A percentile compares a stretch with the other conserved stretches of the same genome.
phyloP scores from a whole-genome alignment of 2,888 invertebrate genomes.

The Synanthedon tipuliformis region DNA sequence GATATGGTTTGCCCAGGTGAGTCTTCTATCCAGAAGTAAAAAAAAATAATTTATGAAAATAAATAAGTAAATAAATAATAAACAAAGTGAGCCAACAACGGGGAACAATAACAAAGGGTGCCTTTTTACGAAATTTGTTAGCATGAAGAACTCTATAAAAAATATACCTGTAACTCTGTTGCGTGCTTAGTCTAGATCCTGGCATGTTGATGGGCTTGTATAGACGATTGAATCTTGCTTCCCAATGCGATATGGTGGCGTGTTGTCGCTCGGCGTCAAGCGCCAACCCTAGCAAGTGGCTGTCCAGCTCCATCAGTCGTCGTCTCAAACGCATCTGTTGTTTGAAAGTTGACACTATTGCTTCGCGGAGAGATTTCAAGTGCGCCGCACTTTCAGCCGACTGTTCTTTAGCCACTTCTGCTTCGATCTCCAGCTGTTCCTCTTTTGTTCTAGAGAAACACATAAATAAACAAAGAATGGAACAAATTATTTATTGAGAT shows the following conservation, averaged over 20 bases:
- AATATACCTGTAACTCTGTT: constrained; percentile 69
- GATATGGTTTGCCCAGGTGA: too few relatives aligned
- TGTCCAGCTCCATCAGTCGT: constrained; percentile 91
- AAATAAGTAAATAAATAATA: too few relatives aligned
- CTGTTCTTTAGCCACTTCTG: constrained; percentile 32
- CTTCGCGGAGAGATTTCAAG: constrained; percentile 79
- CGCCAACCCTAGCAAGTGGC: constrained; percentile 86
- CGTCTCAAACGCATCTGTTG: constrained; percentile 92
- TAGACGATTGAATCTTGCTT: constrained; percentile 82
- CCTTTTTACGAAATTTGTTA: too few relatives aligned
- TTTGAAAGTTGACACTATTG: constrained; percentile 89
- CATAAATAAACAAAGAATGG: too few relatives aligned
- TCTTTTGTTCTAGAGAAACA: constrained; percentile 33
- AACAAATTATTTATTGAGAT: too few relatives aligned
- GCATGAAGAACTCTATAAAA: background rate
- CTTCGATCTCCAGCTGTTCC: constrained; percentile 31
- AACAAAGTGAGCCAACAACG: too few relatives aligned
- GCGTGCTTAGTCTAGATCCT: constrained; percentile 70
- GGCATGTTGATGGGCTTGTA: constrained; percentile 73
- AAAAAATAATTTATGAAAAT: too few relatives aligned
- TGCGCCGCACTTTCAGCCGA: constrained; percentile 51
- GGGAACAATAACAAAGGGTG: too few relatives aligned
- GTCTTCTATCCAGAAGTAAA: too few relatives aligned
- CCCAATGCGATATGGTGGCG: constrained; percentile 90
- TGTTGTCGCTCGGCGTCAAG: constrained; percentile 91